Base-by-base conservation (phyloP, 2,888 invertebrate species). In the Bibio marci region DNA sequence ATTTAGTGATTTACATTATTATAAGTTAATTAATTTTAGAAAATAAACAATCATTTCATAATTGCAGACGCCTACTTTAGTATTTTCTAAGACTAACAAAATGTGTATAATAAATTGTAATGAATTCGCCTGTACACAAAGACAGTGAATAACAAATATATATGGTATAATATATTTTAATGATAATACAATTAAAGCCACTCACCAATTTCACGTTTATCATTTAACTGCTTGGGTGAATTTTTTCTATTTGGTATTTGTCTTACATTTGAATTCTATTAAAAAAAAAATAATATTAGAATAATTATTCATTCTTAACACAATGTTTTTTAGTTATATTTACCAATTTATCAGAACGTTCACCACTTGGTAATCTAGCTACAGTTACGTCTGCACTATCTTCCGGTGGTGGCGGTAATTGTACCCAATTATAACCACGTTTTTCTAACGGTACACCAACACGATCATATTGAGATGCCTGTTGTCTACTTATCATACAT, bases 391-490 rank as follows among this genome's bases (percentile, higher is more conserved):
- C 86, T 2, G 85, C 83, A 56, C 81, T 80, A 63, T 86, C 85
- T 63, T 88, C 87, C 1, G 88, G 88, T 41, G 90, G 88, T 45
- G 88, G 88, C 41, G 88, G 87, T 58, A 88, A 83, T 51, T 86
- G 81, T 55, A 88, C 81, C 88, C 90, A 90, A 67, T 88, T 90
- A 65, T 90, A 90, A 61, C 86, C 86, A 48, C 90, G 69, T 66
- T 87, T 86, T 50, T 88, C 87, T 36, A 86, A 71, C 8, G 90
- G 90, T 51, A 90, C 72, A 48, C 88, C 88, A 71, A 87, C 85
- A 50, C 86, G 69, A 65, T 82, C 83, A 65, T 87, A 87, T 62
- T 88, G 87, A 44, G 80, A 73, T 55, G 86, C 85, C 62, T 90
- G 90, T 53, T 85, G 85, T 49, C 73, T 73, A 49, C 10, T 22